Base-by-base conservation (phyloP, 1,140 invertebrate genomes). In the Hyposmocoma kahamanoa region DNA sequence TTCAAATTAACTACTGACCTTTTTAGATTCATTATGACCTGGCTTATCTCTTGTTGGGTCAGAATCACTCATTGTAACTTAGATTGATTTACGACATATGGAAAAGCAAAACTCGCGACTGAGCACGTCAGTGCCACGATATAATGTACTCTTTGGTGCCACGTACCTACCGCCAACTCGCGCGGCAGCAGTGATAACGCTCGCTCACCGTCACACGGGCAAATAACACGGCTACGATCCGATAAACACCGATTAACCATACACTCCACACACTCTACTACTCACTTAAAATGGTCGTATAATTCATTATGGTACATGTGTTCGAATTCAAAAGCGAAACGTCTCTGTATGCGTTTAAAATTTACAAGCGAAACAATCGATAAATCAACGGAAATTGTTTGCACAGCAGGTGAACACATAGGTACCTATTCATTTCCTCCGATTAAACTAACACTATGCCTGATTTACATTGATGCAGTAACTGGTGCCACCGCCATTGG, bases 71-170 rank as follows among this genome's bases (percentile, higher is more conserved):
- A 80, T 80, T 51, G 64, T 67, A 45, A 54, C 47, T 61, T 42
- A 53, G 47, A 34, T 47, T 52, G 44, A 36, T 58, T 47, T 38
- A 43, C 24, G 24, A 47, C 43, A 38, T 36, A 30, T 36, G 47
- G 4, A 11, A 46, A 50, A 18, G 21, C 42, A n/a, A 17, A 17
- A 1, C 10, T 34, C 4, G 10, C 15, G 30, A 9, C 2, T 3
- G 34, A 41, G 55, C 42, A 69, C 74, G 73, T 74, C 67, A 76
- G 47, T 60, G 79, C 79, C 76, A 83, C 79, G 79, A n/a, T n/a
- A n/a, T n/a, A n/a, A n/a, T n/a, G n/a, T n/a, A n/a, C n/a, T n/a
- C n/a, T n/a, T n/a, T n/a, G n/a, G n/a, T n/a, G n/a, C n/a, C n/a
- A n/a, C n/a, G n/a, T n/a, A n/a, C n/a, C n/a, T 78, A 78, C 53